phyloP scores from a whole-genome alignment of 2,113 vertebrate species.

The Candoia aspera region DNA sequence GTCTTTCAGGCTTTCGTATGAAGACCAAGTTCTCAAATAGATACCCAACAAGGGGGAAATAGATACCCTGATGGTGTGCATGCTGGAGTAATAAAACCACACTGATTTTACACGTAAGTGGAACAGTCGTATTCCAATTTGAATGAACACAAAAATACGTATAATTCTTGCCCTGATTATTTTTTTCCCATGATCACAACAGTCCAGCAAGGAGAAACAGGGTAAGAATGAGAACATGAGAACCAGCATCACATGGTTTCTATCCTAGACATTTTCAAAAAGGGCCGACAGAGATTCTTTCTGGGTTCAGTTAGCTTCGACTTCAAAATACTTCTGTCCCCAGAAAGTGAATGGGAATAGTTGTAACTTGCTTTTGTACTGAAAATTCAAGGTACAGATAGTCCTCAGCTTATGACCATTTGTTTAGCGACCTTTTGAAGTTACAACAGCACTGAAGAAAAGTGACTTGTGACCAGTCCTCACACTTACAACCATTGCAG shows the following conservation, averaged over 20 bases:
- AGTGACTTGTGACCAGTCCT: too few species aligned
- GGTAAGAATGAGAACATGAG: too few species aligned
- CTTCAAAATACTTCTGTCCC: too few species aligned
- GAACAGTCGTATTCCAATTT: not conserved
- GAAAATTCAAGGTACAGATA: not conserved
- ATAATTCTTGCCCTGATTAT: not conserved
- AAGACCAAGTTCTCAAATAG: not conserved
- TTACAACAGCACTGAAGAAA: too few species aligned
- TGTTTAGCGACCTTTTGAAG: too few species aligned
- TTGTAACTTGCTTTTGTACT: too few species aligned
- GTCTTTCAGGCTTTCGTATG: slow-evolving; percentile 9
- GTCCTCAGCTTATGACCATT: not conserved
- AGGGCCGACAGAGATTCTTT: not conserved
- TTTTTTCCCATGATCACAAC: not conserved
- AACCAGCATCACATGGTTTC: not conserved
- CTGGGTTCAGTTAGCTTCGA: not conserved
- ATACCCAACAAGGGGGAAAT: not conserved
- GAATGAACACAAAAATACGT: not conserved
- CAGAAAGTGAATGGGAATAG: too few species aligned
- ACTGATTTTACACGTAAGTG: slow-evolving; percentile 7
- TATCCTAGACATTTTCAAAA: not conserved
- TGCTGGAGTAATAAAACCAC: not conserved
- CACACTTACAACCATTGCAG: too few species aligned
- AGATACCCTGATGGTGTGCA: not conserved
- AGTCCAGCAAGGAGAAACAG: not conserved